Percentiles rank a stretch among this genome's conserved stretches.
Conservation (phyloP, 1,140 invertebrate species). For the Campoletis sonorensis region DNA sequence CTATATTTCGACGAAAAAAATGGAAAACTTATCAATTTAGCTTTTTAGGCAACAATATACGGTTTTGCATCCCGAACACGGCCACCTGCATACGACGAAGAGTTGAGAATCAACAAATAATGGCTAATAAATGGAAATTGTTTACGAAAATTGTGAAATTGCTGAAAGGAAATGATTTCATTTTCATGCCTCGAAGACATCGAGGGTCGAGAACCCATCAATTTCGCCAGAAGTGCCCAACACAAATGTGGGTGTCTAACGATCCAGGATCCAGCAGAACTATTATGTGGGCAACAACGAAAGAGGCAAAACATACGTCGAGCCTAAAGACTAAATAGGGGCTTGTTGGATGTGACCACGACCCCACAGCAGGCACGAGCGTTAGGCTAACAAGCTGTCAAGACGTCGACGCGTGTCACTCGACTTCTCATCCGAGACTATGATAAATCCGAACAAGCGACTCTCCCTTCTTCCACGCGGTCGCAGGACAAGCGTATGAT, state of each 20-base stretch:
- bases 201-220: background rate
- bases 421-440: slow-evolving; percentile 53
- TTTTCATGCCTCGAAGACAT: too few relatives aligned
- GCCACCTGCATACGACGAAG: too few relatives aligned
- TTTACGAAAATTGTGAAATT: too few relatives aligned
- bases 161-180: too few relatives aligned
- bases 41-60: too few relatives aligned
- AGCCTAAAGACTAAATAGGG: slow-evolving; percentile 45
- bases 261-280: background rate
- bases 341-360: slow-evolving; percentile 31
- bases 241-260: background rate
- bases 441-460: slow-evolving; percentile 47
- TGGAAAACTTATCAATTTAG: too few relatives aligned
- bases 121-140: too few relatives aligned
- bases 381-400: slow-evolving; percentile 62
- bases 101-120: too few relatives aligned
- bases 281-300: slow-evolving; percentile 19
- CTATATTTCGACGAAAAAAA: too few relatives aligned
- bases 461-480: background rate
- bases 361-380: slow-evolving; percentile 32
- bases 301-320: slow-evolving; percentile 36
- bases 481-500: background rate
- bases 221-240: background rate
- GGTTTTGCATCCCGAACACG: too few relatives aligned
- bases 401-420: slow-evolving; percentile 61